Conservation (phyloP, 2,888 invertebrate species). For the Eubasilissa splendida region DNA sequence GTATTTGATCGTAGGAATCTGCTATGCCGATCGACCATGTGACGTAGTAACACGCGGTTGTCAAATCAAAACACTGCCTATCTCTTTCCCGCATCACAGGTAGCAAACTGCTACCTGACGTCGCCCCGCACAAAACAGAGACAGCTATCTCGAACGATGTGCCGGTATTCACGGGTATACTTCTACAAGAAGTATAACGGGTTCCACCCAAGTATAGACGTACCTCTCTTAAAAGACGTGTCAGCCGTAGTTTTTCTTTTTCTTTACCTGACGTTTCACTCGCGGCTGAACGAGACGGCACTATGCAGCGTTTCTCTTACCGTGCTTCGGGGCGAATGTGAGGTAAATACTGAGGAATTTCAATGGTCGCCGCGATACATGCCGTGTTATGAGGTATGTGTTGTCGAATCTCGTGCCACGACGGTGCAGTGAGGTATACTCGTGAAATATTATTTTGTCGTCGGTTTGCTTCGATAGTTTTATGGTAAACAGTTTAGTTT, state of each 20-base stretch:
- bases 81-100: slow-evolving; percentile 26
- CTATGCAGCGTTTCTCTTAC: slow-evolving; percentile 5
- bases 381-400: slow-evolving; percentile 51
- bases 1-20: slow-evolving; percentile 17
- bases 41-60: slow-evolving; percentile 11
- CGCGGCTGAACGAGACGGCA: slow-evolving; percentile 37
- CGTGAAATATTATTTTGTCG: slow-evolving; percentile 1
- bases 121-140: slow-evolving; percentile 23
- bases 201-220: slow-evolving; percentile 41
- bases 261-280: slow-evolving; percentile 8
- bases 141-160: slow-evolving; percentile 18
- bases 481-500: slow-evolving; percentile 2
- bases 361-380: slow-evolving; percentile 54
- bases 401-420: slow-evolving; percentile 52
- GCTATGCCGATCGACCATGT: neutral
- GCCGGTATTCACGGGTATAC: slow-evolving; percentile 12
- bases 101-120: slow-evolving; percentile 16
- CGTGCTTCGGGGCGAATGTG: slow-evolving; percentile 48
- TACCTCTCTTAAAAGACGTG: slow-evolving; percentile 31
- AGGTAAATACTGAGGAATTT: slow-evolving; percentile 59
- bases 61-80: slow-evolving; percentile 15
- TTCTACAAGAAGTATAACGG: slow-evolving; percentile 45
- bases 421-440: slow-evolving; percentile 46
- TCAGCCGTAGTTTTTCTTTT: slow-evolving; percentile 27
- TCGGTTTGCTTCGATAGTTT: slow-evolving; percentile 3